Evolutionary conservation across 2,797 vertebrate genomes (phyloP).

Genomic region (Sebastes nivosus): DNA sequence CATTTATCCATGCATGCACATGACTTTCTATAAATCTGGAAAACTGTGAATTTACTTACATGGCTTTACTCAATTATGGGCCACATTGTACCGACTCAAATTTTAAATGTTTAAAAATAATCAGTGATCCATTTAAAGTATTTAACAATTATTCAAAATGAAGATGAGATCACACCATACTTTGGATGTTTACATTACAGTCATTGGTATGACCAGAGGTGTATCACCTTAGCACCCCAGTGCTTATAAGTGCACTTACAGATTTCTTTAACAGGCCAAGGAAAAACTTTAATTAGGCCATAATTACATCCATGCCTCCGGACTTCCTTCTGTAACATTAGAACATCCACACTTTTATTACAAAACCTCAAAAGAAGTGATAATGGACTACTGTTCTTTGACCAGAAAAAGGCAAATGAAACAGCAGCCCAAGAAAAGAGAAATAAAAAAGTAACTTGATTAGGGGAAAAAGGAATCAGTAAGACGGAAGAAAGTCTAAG

Average conservation of each 20-base stretch:
- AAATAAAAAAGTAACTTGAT: conserved; percentile 80
- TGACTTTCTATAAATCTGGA: not conserved
- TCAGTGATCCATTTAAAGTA: not conserved
- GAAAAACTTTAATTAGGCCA: not conserved
- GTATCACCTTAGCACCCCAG: not conserved
- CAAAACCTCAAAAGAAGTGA: conserved; percentile 43
- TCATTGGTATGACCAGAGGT: not conserved
- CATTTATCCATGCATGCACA: not conserved
- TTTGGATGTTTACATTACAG: not conserved
- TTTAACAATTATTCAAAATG: not conserved
- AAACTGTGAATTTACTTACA: not conserved
- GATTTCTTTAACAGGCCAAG: not conserved
- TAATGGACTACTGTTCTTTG: conserved; percentile 32
- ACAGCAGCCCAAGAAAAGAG: conserved; percentile 53
- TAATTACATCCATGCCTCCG: conserved; percentile 5
- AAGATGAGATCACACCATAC: not conserved
- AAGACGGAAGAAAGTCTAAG: conserved; percentile 87
- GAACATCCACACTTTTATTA: conserved; percentile 9
- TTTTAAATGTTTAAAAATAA: not conserved
- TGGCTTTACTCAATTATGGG: not conserved
- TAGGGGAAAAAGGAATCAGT: conserved; percentile 81
- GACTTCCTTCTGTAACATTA: conserved; percentile 17
- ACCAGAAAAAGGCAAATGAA: conserved; percentile 48
- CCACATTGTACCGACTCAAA: not conserved
- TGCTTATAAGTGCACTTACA: not conserved